Evolutionary conservation across 2,113 vertebrate genomes (phyloP), one percentile per base, ranked within the genome.

Genomic region (Bostrychus sinensis): DNA sequence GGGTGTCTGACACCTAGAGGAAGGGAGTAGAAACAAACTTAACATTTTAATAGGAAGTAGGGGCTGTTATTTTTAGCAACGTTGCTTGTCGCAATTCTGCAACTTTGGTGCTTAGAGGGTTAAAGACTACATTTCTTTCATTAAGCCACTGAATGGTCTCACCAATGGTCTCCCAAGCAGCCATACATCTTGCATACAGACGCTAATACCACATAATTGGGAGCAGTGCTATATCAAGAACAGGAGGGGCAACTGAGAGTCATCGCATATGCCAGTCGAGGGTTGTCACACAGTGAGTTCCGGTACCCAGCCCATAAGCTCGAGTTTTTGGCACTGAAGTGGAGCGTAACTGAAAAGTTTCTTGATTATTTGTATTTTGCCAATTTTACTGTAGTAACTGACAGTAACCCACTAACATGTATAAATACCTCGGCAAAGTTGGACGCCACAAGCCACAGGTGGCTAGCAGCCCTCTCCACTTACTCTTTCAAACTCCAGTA

Each of bases 171-270:
- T 20, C 12, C 23, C 0, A 53, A 66, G 9, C 25, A 53, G n/a
- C n/a, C n/a, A n/a, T n/a, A n/a, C n/a, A n/a, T n/a, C n/a, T n/a
- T n/a, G n/a, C n/a, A n/a, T n/a, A n/a, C n/a, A n/a, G n/a, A n/a
- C n/a, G 25, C 25, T 45, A 2, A n/a, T 1, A 2, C 25, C 53
- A 7, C 2, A 1, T 23, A 13, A 25, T 36, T 36, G 23, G 42
- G 62, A 6, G 62, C 48, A 11, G 61, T 23, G 0, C 61, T 55
- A 1, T 64, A 64, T 9, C 62, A 64, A 2, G 37, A 54, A 25
- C 37, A 64, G 5, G 37, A 17, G 0, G 13, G 37, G 7, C 25
- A 41, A 36, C 5, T 36, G 10, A n/a, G 37, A 26, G 25, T n/a
- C 0, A 3, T 55, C 1, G 25, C 17, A 0, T 55, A 42, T 22